These are phyloP conservation scores for Acrobasis consociella DNA, from an alignment of 2,888 invertebrate genomes.

Conservation along the genomic window DNA sequence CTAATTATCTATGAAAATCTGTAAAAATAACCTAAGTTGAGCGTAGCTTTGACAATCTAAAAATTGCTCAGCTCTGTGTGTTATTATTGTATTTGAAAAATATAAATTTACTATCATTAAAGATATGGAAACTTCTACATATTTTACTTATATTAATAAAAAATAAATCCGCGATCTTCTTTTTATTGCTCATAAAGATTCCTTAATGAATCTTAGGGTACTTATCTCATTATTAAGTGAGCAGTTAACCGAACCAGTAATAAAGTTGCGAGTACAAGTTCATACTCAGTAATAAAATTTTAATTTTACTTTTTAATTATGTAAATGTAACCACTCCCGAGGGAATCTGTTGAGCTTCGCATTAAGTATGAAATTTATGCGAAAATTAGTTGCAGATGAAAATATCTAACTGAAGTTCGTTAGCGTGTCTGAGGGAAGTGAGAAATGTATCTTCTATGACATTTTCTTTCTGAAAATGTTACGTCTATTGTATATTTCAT, in stretches of 20 bases:
- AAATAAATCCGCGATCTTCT: background rate
- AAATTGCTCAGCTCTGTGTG: too few species aligned
- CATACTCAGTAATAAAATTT: constrained; percentile 19
- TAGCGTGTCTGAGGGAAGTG: background rate
- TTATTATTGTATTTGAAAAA: too few species aligned
- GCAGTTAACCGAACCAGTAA: constrained; percentile 1
- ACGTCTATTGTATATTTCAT: too few species aligned
- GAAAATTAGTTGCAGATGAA: constrained; percentile 19
- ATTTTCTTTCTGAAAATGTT: background rate
- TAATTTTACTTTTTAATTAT: constrained; percentile 22
- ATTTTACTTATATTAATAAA: too few species aligned
- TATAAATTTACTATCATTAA: too few species aligned
- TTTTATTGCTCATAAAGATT: background rate
- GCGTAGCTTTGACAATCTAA: too few species aligned
- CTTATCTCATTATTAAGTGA: constrained; percentile 2
- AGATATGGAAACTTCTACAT: too few species aligned
- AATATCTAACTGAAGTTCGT: constrained; percentile 4
- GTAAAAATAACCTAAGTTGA: too few species aligned
- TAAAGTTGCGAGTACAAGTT: constrained; percentile 10
- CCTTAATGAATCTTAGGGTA: background rate
- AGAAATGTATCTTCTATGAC: background rate
- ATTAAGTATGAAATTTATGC: constrained; percentile 21
- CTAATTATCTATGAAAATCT: too few species aligned
- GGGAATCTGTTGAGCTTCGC: constrained; percentile 15
- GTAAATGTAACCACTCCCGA: constrained; percentile 16